These are phyloP conservation scores for Menura novaehollandiae DNA, from an alignment of 2,113 vertebrate genomes.

Conservation along the genomic window DNA sequence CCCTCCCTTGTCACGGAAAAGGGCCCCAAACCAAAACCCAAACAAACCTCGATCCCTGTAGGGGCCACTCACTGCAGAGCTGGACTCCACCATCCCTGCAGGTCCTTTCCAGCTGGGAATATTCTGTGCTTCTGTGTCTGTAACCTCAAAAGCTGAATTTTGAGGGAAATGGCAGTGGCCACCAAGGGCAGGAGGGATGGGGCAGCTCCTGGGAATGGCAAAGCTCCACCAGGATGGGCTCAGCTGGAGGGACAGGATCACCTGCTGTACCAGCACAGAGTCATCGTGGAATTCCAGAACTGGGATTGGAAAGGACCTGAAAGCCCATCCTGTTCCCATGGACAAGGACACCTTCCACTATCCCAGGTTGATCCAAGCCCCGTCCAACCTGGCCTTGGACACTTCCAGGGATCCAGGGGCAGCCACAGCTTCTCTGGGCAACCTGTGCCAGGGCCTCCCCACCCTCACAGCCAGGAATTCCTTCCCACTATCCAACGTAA, in stretches of 20 bases:
- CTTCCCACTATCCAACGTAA: background rate
- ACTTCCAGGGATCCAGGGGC: background rate
- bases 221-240: fast-evolving
- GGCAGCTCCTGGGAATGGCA: background rate
- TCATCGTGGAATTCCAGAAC: background rate
- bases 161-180: fast-evolving
- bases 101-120: fast-evolving
- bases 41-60: background rate
- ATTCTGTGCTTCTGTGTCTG: fast-evolving
- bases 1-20: background rate
- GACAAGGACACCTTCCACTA: background rate
- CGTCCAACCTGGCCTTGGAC: background rate
- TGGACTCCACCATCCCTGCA: background rate
- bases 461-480: background rate
- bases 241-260: fast-evolving
- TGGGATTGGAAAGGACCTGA: background rate
- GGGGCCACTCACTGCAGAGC: background rate
- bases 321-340: background rate
- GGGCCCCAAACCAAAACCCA: background rate
- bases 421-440: background rate
- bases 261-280: fast-evolving
- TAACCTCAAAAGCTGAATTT: background rate
- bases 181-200: background rate
- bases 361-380: background rate
- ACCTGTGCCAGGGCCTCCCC: background rate